A percentile compares a stretch with the other conserved stretches of the same genome.
Conservation (phyloP, 2,113 vertebrate species). For the Clarias gariepinus region DNA sequence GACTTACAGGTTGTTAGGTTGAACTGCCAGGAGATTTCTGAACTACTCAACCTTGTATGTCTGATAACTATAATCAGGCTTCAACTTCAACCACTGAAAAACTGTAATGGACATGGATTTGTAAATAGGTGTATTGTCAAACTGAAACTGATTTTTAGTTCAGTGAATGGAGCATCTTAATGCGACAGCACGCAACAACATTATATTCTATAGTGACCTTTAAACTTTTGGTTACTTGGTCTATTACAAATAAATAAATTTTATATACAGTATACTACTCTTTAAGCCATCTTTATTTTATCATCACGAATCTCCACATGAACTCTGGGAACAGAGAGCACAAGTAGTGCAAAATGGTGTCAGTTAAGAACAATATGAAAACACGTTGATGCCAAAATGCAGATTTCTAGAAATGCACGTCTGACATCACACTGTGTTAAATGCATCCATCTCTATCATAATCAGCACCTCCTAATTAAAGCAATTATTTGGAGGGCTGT, state of each 20-base stretch:
- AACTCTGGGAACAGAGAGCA: neutral
- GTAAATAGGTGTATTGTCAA: neutral
- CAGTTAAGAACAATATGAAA: slow-evolving; percentile 6
- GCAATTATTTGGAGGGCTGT: slow-evolving; percentile 52
- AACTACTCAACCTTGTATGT: neutral
- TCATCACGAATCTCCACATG: neutral
- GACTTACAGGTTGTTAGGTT: neutral
- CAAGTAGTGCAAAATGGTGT: neutral
- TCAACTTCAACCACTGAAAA: neutral
- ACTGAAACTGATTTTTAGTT: neutral
- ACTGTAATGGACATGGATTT: neutral
- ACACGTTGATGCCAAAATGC: neutral
- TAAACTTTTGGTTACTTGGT: no score
- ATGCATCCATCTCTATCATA: slow-evolving; percentile 50
- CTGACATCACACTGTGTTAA: slow-evolving; percentile 50
- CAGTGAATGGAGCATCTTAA: neutral
- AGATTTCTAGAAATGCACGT: slow-evolving; percentile 18
- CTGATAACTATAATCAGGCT: neutral
- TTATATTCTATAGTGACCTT: neutral
- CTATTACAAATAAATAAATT: slow-evolving; percentile 10
- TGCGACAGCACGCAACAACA: neutral
- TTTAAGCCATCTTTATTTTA: neutral
- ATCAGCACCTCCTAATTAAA: slow-evolving; percentile 53
- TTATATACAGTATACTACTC: neutral
- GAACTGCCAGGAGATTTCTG: neutral